These are phyloP conservation scores for Hapalemur alaotrensis DNA, from an alignment of 2,797 vertebrate species.

Conservation along the genomic window DNA sequence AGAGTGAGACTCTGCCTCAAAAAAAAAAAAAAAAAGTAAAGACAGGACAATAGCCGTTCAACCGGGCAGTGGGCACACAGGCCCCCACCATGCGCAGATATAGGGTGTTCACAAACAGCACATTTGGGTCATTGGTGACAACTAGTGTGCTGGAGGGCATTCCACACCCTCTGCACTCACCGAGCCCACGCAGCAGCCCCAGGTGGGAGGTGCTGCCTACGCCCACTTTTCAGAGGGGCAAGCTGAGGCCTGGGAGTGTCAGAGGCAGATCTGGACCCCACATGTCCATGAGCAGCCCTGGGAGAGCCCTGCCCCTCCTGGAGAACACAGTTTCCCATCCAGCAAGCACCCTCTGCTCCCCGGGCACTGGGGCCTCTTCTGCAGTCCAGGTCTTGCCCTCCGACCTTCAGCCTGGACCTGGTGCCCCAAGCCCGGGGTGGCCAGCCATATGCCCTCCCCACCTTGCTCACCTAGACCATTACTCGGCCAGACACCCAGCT, in stretches of 20 bases:
- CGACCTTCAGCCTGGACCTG: not conserved
- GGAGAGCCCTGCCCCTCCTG: not conserved
- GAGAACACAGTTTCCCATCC: not conserved
- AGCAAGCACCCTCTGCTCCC: not conserved
- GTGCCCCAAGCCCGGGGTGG: not conserved
- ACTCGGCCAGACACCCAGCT: not conserved
- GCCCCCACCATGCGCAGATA: too few relatives aligned
- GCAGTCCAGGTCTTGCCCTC: not conserved
- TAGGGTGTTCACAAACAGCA: not conserved
- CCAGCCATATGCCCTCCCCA: not conserved
- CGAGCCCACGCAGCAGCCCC: not conserved
- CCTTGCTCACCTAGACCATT: not conserved
- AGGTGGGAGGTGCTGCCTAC: not conserved
- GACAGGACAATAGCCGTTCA: not conserved
- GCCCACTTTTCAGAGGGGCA: not conserved
- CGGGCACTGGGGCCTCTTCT: not conserved
- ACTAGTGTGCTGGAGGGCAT: not conserved
- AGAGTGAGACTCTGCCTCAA: too few relatives aligned
- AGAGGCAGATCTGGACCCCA: not conserved
- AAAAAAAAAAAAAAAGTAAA: not conserved
- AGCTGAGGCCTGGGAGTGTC: not conserved
- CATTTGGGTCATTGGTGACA: not conserved
- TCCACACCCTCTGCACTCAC: not conserved
- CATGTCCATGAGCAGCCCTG: not conserved
- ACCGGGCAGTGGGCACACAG: not conserved